phyloP scores from a whole-genome alignment of 92 coral and sea anemone genomes.

The Virgularia gustaviana region DNA sequence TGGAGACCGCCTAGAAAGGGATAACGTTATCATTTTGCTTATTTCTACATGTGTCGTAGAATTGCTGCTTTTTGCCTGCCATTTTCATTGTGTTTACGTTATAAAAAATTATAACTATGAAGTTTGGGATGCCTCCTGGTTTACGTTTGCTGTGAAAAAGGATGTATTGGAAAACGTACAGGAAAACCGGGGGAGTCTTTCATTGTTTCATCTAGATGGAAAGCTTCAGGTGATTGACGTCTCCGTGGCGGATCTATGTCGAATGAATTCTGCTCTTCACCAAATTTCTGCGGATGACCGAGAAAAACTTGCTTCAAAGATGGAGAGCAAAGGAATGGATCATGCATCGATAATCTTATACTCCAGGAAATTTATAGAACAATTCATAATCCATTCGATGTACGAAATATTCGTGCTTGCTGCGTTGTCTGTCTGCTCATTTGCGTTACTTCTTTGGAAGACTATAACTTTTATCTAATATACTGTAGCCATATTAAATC shows the following conservation, averaged over 20 bases:
- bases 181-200: neutral
- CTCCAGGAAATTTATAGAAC: conserved; percentile 6
- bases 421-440: conserved; percentile 8
- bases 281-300: conserved; percentile 17
- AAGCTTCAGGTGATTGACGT: conserved; percentile 25
- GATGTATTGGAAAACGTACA: neutral
- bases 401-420: conserved; percentile 7
- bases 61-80: conserved; percentile 12
- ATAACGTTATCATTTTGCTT: neutral
- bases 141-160: conserved; percentile 23
- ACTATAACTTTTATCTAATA: neutral
- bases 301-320: conserved; percentile 15
- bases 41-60: conserved; percentile 13
- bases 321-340: conserved; percentile 12
- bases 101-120: conserved; percentile 6
- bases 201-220: conserved; percentile 1
- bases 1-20: neutral
- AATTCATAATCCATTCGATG: conserved; percentile 10
- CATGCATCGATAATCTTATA: conserved; percentile 26
- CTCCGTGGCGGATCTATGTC: conserved; percentile 26
- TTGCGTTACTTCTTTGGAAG: conserved; percentile 14
- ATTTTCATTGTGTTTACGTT: conserved; percentile 14
- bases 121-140: conserved; percentile 27
- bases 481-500: too few relatives aligned
- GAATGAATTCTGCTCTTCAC: conserved; percentile 11